Percentiles rank a stretch among this genome's conserved stretches.
These are phyloP conservation scores for Cyphomyrmex costatus DNA, from an alignment of 1,140 invertebrate species.

Conservation along the genomic window DNA sequence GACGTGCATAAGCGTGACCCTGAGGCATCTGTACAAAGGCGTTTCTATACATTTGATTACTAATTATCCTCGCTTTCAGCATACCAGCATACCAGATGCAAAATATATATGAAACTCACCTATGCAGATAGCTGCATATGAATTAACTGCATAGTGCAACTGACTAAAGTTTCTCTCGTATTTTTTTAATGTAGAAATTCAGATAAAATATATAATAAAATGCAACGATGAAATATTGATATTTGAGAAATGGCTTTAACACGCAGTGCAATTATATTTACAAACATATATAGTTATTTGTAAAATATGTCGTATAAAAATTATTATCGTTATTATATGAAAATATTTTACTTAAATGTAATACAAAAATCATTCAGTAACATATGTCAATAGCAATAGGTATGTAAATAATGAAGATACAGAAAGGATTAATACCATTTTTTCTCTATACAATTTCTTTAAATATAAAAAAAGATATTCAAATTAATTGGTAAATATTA, in stretches of 20 bases:
- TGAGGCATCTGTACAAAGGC: slow-evolving; percentile 19
- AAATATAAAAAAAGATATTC: background rate
- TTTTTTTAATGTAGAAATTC: slow-evolving; percentile 28
- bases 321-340: background rate
- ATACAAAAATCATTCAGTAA: background rate
- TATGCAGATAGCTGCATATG: background rate
- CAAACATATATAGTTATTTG: background rate
- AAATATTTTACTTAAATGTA: background rate
- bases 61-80: slow-evolving; percentile 57
- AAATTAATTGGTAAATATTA: background rate
- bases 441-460: background rate
- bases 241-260: background rate
- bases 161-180: slow-evolving; percentile 18
- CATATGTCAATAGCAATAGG: background rate
- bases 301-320: slow-evolving; percentile 11
- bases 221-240: background rate
- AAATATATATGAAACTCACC: slow-evolving; percentile 48
- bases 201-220: slow-evolving; percentile 14
- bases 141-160: slow-evolving; percentile 10
- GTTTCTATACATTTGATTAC: slow-evolving; percentile 62
- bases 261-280: background rate
- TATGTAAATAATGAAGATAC: background rate
- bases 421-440: background rate
- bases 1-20: slow-evolving; percentile 33
- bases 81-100: slow-evolving; percentile 30